phyloP scores from a whole-genome alignment of 2,797 vertebrate species.

The Lophius americanus region DNA sequence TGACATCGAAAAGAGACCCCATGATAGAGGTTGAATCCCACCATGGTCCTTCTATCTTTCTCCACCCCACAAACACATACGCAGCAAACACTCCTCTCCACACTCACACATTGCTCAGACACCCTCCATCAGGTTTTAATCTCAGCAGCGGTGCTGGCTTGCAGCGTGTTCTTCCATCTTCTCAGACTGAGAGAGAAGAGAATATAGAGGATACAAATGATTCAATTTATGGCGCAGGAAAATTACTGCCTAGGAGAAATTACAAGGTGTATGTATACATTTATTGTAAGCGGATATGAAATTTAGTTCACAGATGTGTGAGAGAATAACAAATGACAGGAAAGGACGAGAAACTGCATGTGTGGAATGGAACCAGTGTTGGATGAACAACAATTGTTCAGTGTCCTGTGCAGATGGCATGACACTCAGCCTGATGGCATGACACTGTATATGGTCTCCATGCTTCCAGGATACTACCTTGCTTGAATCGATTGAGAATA shows the following conservation, averaged over 20 bases:
- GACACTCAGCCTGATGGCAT: constrained; percentile 23
- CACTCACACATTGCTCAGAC: constrained; percentile 48
- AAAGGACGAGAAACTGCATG: constrained; percentile 3
- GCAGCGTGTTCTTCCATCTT: constrained; percentile 53
- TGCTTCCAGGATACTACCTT: constrained; percentile 50
- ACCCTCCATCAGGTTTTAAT: constrained; percentile 76
- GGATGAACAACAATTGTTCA: constrained; percentile 31
- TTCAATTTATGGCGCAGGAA: constrained; percentile 66
- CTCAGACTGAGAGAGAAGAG: constrained; percentile 36
- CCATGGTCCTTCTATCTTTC: not conserved
- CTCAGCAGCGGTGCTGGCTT: constrained; percentile 50
- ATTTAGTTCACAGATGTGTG: constrained; percentile 52
- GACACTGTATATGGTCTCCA: constrained; percentile 10
- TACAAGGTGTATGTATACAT: constrained; percentile 61
- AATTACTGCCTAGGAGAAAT: constrained; percentile 70
- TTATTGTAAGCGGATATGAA: constrained; percentile 60
- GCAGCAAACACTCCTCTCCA: constrained; percentile 20
- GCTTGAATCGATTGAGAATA: constrained; percentile 43
- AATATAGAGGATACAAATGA: constrained; percentile 69
- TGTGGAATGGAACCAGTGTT: constrained; percentile 34
- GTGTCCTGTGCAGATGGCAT: constrained; percentile 30
- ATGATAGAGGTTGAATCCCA: constrained; percentile 69
- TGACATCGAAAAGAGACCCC: constrained; percentile 62
- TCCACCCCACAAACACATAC: constrained; percentile 12
- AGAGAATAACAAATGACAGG: constrained; percentile 60